Evolutionary conservation across 2,888 invertebrate species (phyloP).

Genomic region (Coecobrya sp.): DNA sequence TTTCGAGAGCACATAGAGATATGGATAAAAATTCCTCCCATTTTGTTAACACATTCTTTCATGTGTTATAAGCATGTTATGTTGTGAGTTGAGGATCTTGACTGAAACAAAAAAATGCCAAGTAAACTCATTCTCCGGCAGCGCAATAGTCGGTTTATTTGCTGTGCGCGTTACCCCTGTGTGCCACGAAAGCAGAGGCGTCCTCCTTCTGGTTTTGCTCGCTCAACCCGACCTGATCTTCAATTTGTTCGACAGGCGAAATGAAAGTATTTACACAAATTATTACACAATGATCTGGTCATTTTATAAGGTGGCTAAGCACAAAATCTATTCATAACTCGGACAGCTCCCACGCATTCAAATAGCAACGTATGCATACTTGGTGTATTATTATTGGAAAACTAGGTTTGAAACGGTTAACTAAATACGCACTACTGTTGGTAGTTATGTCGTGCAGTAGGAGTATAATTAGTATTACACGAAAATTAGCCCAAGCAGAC

Average conservation of each 20-base stretch:
- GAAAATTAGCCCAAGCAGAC: neutral
- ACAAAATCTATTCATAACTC: constrained; percentile 28
- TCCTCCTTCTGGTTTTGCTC: constrained; percentile 58
- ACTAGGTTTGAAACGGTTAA: neutral
- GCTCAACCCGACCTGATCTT: constrained; percentile 41
- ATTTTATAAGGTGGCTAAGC: neutral
- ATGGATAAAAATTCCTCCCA: constrained; percentile 44
- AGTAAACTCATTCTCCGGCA: neutral
- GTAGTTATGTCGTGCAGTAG: neutral
- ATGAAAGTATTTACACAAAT: neutral
- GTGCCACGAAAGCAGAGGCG: neutral
- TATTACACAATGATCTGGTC: neutral
- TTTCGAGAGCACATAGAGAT: neutral
- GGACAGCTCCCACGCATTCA: constrained; percentile 49
- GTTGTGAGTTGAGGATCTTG: constrained; percentile 27
- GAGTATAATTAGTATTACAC: neutral
- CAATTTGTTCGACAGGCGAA: constrained; percentile 25
- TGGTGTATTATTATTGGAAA: neutral
- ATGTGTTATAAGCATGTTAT: neutral
- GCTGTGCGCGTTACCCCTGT: neutral
- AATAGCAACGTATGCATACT: neutral
- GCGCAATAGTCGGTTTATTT: neutral
- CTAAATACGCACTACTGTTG: constrained; percentile 10
- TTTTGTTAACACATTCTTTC: constrained; percentile 31
- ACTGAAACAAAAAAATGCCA: neutral